Base-by-base conservation (phyloP, 2,888 invertebrate species). In the Metopia argyrocephala region DNA sequence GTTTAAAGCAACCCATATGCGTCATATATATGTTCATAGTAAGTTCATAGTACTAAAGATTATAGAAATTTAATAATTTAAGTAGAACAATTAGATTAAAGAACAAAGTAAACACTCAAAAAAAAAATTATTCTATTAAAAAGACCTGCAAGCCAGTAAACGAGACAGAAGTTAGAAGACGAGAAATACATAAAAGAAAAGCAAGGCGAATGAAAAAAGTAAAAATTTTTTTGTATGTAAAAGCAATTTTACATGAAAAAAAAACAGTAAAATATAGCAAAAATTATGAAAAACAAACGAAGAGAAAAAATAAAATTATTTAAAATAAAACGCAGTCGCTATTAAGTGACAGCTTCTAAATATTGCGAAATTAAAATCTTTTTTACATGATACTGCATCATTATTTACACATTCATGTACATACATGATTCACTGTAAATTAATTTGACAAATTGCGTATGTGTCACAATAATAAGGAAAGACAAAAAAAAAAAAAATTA, bases 361-460 rank as follows among this genome's bases (percentile, higher is more conserved):
- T n/a, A n/a, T n/a, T n/a, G n/a, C n/a, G n/a, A n/a, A n/a, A n/a
- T n/a, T n/a, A n/a, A n/a, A n/a, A n/a, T n/a, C n/a, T n/a, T n/a
- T n/a, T n/a, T n/a, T n/a, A n/a, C n/a, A n/a, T n/a, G n/a, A n/a
- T n/a, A n/a, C n/a, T n/a, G n/a, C n/a, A n/a, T n/a, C n/a, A n/a
- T n/a, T n/a, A n/a, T n/a, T n/a, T n/a, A n/a, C n/a, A n/a, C n/a
- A n/a, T n/a, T n/a, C n/a, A n/a, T n/a, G n/a, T n/a, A n/a, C n/a
- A n/a, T 31, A 4, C 0, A 2, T 0, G 38, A 2, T 9, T 15
- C 38, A 38, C 38, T 38, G 3, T 25, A 59, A 2, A 65, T 20
- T 69, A 57, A 45, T 61, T 74, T 76, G 73, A 76, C 74, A 81
- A 74, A 81, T 78, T 69, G 69, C 64, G 65, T 21, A 28, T 61